These are phyloP conservation scores for Thera obeliscata DNA, from an alignment of 2,888 invertebrate species.

Conservation along the genomic window DNA sequence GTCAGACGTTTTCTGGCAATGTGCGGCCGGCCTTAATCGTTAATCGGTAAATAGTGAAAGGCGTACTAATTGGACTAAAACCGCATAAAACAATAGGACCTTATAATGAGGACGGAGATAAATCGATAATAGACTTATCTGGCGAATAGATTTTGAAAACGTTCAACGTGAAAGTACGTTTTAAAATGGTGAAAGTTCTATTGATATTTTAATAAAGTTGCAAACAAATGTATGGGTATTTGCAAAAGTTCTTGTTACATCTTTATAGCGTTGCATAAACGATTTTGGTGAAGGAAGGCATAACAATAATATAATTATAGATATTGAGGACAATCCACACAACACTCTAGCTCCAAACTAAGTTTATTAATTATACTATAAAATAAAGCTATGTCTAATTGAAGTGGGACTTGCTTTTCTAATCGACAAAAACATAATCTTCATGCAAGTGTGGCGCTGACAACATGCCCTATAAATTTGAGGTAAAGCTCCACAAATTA, in stretches of 20 bases:
- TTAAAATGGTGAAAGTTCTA: neutral
- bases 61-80: slow-evolving; percentile 36
- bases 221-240: no score
- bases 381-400: no score
- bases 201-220: no score
- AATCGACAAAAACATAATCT: neutral
- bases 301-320: no score
- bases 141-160: slow-evolving; percentile 12
- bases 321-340: no score
- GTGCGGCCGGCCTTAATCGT: slow-evolving; percentile 9
- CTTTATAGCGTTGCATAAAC: no score
- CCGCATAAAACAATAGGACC: slow-evolving; percentile 36
- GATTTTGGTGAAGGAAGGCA: no score
- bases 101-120: slow-evolving; percentile 24
- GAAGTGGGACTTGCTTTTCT: neutral
- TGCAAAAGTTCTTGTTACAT: no score
- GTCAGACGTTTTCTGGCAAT: neutral
- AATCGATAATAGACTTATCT: slow-evolving; percentile 24
- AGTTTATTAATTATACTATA: no score
- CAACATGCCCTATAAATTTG: slow-evolving; percentile 19
- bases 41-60: slow-evolving; percentile 32
- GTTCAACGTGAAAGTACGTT: slow-evolving; percentile 3
- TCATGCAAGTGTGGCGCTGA: slow-evolving; percentile 9
- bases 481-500: slow-evolving; percentile 16
- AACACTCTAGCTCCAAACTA: no score